Evolutionary conservation across 2,113 vertebrate species (phyloP).

Genomic region (Phalacrocorax brasilianus): DNA sequence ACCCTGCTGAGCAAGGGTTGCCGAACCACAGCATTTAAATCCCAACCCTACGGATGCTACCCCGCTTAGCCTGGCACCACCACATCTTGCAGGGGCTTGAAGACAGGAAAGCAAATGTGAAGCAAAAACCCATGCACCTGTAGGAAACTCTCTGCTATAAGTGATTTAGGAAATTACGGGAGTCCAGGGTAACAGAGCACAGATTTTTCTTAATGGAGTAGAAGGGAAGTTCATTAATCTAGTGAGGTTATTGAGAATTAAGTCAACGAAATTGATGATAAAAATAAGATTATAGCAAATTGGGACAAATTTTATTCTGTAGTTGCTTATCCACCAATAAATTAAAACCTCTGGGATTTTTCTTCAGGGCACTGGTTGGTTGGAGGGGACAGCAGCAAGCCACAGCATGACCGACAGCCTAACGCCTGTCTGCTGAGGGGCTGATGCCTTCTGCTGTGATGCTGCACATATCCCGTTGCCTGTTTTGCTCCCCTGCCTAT

Average conservation of each 20-base stretch:
- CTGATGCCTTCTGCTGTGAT: neutral
- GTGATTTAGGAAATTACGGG: neutral
- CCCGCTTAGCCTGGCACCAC: neutral
- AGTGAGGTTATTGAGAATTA: neutral
- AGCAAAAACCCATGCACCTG: fast-evolving
- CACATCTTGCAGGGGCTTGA: neutral
- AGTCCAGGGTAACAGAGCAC: neutral
- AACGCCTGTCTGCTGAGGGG: neutral
- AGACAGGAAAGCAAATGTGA: neutral
- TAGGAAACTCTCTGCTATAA: neutral
- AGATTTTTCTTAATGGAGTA: neutral
- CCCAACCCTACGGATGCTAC: neutral
- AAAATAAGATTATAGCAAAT: neutral
- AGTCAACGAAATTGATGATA: neutral
- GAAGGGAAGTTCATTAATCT: neutral
- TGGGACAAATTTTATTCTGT: neutral
- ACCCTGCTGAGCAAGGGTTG: neutral
- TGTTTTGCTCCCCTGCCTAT: neutral
- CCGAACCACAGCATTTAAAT: neutral
- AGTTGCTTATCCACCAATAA: neutral
- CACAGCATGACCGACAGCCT: fast-evolving
- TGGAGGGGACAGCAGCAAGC: neutral
- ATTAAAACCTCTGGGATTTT: neutral
- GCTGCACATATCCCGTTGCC: fast-evolving
- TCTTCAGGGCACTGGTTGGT: neutral